A percentile compares a stretch with the other conserved stretches of the same genome.
phyloP scores from a whole-genome alignment of 2,888 invertebrate species.

The Geotrupes spiniger region DNA sequence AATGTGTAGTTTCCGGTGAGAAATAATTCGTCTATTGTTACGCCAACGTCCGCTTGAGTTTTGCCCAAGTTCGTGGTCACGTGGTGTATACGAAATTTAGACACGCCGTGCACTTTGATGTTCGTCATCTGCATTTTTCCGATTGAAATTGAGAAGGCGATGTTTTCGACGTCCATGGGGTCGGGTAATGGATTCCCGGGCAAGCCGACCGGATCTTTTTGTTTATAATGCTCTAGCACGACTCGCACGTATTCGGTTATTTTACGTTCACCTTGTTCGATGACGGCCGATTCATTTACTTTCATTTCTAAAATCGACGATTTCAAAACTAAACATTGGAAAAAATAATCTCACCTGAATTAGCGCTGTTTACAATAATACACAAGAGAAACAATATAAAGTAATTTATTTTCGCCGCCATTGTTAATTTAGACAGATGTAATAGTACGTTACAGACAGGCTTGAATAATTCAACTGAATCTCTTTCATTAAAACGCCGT shows the following conservation, averaged over 20 bases:
- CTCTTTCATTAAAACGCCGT: no score
- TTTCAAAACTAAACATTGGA: no score
- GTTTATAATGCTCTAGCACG: slow-evolving; percentile 75
- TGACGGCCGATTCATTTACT: background rate
- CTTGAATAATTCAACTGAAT: no score
- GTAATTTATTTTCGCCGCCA: no score
- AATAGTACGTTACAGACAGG: no score
- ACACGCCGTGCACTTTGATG: slow-evolving; percentile 70
- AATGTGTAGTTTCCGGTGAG: slow-evolving; percentile 75
- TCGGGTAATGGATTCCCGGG: slow-evolving; percentile 78
- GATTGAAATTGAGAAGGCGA: slow-evolving; percentile 68
- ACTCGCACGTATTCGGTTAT: slow-evolving; percentile 69
- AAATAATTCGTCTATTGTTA: slow-evolving; percentile 68
- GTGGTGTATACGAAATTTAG: slow-evolving; percentile 72
- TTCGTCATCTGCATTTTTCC: slow-evolving; percentile 70
- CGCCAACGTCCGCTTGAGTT: slow-evolving; percentile 72
- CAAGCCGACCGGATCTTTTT: slow-evolving; percentile 75
- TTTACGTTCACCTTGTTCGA: slow-evolving; percentile 58
- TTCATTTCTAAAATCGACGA: no score
- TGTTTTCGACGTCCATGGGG: slow-evolving; percentile 69
- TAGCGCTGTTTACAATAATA: no score
- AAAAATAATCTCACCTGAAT: no score
- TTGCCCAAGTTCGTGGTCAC: slow-evolving; percentile 69
- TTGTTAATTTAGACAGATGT: no score
- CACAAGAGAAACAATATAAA: no score